Evolutionary conservation across 2,888 invertebrate genomes (phyloP), one percentile per base, ranked within the genome.

Genomic region (Ornithoptera priamus): DNA sequence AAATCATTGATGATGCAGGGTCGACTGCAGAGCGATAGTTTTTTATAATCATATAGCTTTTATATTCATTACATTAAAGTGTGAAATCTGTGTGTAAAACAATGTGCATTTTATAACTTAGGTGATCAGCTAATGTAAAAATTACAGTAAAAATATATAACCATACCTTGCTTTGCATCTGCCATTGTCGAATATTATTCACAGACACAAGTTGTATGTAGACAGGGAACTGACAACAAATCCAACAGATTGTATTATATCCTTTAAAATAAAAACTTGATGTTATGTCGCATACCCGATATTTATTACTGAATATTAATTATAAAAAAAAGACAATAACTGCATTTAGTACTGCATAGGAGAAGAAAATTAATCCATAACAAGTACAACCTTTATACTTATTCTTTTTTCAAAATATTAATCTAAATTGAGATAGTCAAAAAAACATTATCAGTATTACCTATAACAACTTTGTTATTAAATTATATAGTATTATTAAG

Each of bases 111-210:
- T 36, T n/a, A 61, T 12, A 42, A 17, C 20, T 18, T 53, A 62
- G 64, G 63, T n/a, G 12, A 2, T 53, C 17, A 20, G 62, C 24
- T 24, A 17, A 46, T 53, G 30, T 62, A 36, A 65, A 65, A 58
- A 59, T 8, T 58, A 69, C 68, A 68, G 61, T 36, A 71, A 73
- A 80, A 80, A 78, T 77, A 72, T 68, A 69, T 73, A 80, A 81
- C 74, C 75, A 75, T 86, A 91, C 92, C 91, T 90, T 90, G 92
- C 90, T 90, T 92, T 74, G 90, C 89, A 88, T 92, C 92, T 92
- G 91, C 92, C 92, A 92, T 92, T 86, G 83, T 89, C 79, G 85
- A 82, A 76, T 79, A 81, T 78, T 81, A 50, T 62, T 58, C 65
- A 69, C 69, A 69, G 69, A 65, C 24, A 62, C 46, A 60, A 56